Conservation (phyloP, 2,113 vertebrate genomes). For the Rousettus leschenaultii region DNA sequence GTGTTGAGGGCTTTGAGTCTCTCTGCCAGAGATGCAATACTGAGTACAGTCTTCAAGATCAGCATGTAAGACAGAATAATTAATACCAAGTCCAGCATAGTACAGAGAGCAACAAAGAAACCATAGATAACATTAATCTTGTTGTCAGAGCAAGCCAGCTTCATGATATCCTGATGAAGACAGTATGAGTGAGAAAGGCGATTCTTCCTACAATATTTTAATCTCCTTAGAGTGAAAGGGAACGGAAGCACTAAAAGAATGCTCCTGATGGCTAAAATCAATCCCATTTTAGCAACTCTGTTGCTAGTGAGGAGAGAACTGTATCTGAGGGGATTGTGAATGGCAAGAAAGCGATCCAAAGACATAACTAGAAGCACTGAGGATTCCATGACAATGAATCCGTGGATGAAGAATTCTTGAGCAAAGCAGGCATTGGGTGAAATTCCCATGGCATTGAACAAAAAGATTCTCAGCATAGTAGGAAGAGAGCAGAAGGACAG, state of each 20-base stretch:
- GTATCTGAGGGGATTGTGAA: constrained; percentile 34
- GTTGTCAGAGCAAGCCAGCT: constrained; percentile 41
- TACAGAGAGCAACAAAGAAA: constrained; percentile 2
- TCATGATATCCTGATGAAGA: constrained; percentile 33
- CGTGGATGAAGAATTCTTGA: constrained; percentile 53
- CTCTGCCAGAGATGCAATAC: not conserved
- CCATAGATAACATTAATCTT: constrained; percentile 14
- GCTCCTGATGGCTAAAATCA: not conserved
- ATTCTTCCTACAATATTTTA: constrained; percentile 34
- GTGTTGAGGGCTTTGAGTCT: not conserved
- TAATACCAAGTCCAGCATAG: constrained; percentile 13
- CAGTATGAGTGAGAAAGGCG: constrained; percentile 41
- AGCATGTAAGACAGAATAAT: constrained; percentile 37
- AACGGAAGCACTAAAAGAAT: constrained; percentile 31
- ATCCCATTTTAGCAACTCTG: not conserved
- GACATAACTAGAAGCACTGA: constrained; percentile 48
- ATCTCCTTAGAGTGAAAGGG: not conserved
- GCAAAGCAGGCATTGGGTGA: constrained; percentile 31
- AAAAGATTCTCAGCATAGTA: constrained; percentile 40
- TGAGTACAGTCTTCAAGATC: constrained; percentile 15
- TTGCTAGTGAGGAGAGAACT: constrained; percentile 1
- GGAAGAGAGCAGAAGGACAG: constrained; percentile 44
- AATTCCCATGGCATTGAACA: constrained; percentile 29
- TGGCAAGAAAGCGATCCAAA: constrained; percentile 37
- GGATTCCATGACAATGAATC: constrained; percentile 37